Percentiles rank a stretch among this genome's conserved stretches.
These are phyloP conservation scores for Gephyroberyx darwinii DNA, from an alignment of 2,797 vertebrate genomes.

Conservation along the genomic window DNA sequence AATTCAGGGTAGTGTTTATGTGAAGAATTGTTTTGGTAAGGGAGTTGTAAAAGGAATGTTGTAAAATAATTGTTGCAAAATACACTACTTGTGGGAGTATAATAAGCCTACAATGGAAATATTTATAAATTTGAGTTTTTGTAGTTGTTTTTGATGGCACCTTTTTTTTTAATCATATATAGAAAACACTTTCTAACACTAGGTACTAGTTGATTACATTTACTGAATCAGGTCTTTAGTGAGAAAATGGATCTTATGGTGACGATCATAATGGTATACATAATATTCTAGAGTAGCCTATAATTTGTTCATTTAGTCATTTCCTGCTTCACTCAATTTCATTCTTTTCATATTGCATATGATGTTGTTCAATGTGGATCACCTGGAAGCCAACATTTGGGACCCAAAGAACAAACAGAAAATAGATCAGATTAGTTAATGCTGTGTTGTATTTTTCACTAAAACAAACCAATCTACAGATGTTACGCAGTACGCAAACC, in stretches of 20 bases:
- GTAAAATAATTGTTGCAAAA: neutral
- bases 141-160: neutral
- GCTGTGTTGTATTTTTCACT: constrained; percentile 24
- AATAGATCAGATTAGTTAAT: constrained; percentile 15
- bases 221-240: neutral
- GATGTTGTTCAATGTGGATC: neutral
- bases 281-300: neutral
- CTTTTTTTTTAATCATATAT: neutral
- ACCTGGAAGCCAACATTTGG: constrained; percentile 27
- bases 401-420: constrained; percentile 1
- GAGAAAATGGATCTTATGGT: neutral
- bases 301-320: neutral
- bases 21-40: neutral
- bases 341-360: neutral
- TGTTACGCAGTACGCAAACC: constrained; percentile 21
- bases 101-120: neutral
- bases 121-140: neutral
- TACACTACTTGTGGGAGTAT: neutral
- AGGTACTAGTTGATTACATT: neutral
- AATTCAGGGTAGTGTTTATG: neutral
- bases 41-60: too few species aligned
- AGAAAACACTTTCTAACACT: neutral
- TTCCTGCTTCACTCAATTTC: neutral
- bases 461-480: constrained; percentile 12
- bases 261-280: neutral